These are phyloP conservation scores for Sinotaia quadrata DNA, from an alignment of 2,888 invertebrate genomes.

Conservation along the genomic window DNA sequence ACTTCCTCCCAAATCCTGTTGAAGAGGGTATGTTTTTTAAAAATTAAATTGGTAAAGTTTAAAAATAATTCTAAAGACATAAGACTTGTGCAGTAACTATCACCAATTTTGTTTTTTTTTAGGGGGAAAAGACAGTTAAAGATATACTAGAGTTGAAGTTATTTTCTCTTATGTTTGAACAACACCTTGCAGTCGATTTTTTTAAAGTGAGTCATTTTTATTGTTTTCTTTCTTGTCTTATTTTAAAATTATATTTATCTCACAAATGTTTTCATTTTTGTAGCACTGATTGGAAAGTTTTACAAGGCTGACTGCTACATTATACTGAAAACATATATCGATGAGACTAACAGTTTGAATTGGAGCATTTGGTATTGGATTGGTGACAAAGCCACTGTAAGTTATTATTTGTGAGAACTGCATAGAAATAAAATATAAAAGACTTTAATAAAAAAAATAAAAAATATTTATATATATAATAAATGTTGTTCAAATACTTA, in stretches of 20 bases:
- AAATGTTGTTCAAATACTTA: neutral
- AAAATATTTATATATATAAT: neutral
- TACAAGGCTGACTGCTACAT: slow-evolving; percentile 99
- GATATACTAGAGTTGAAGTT: too few relatives aligned
- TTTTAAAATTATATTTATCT: neutral
- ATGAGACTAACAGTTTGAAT: slow-evolving; percentile 83
- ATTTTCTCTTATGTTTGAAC: too few relatives aligned
- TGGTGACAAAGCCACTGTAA: slow-evolving; percentile 92
- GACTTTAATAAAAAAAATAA: neutral
- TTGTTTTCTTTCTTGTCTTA: neutral
- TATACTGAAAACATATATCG: slow-evolving; percentile 88
- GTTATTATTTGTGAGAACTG: slow-evolving; percentile 54
- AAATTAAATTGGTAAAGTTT: too few relatives aligned
- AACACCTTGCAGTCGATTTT: neutral
- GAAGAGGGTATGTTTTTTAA: slow-evolving; percentile 71
- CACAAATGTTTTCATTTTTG: too few relatives aligned
- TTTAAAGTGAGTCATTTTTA: neutral
- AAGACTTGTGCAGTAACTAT: too few relatives aligned
- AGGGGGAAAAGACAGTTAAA: too few relatives aligned
- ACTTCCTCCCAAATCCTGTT: slow-evolving; percentile 95
- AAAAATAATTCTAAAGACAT: too few relatives aligned
- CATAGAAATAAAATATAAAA: neutral
- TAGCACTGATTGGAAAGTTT: slow-evolving; percentile 94
- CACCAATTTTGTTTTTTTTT: too few relatives aligned
- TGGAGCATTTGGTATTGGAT: slow-evolving; percentile 99